Evolutionary conservation across 2,113 vertebrate genomes (phyloP).

Genomic region (Dendropsophus ebraccatus): DNA sequence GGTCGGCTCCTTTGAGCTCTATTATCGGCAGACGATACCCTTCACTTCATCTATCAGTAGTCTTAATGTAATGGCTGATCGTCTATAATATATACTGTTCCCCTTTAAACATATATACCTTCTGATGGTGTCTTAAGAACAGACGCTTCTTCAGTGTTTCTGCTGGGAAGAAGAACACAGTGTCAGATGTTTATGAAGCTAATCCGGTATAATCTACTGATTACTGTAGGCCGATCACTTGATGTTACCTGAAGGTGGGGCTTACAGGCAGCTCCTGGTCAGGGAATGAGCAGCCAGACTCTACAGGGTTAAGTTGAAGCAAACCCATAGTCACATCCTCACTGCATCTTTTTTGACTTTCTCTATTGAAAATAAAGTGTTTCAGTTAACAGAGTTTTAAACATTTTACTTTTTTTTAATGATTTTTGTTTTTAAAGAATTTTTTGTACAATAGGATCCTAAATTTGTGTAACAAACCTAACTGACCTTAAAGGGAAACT

Average conservation of each 20-base stretch:
- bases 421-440: no score
- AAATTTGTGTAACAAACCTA: no score
- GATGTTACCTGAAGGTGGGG: not conserved
- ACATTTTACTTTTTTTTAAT: no score
- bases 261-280: not conserved
- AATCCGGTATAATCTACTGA: not conserved
- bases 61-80: no score
- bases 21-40: no score
- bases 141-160: not conserved
- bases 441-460: no score
- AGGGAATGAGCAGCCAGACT: slow-evolving; percentile 12
- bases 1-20: no score
- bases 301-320: slow-evolving; percentile 39
- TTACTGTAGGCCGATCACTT: not conserved
- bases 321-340: slow-evolving; percentile 33
- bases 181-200: not conserved
- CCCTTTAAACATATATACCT: not conserved
- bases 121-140: not conserved
- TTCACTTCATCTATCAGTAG: no score
- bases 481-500: no score
- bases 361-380: not conserved
- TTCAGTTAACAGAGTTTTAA: no score
- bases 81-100: not conserved
- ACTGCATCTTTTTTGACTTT: slow-evolving; percentile 25
- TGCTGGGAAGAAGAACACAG: not conserved